Evolutionary conservation across 2,797 vertebrate species (phyloP).

Genomic region (Iguana delicatissima): DNA sequence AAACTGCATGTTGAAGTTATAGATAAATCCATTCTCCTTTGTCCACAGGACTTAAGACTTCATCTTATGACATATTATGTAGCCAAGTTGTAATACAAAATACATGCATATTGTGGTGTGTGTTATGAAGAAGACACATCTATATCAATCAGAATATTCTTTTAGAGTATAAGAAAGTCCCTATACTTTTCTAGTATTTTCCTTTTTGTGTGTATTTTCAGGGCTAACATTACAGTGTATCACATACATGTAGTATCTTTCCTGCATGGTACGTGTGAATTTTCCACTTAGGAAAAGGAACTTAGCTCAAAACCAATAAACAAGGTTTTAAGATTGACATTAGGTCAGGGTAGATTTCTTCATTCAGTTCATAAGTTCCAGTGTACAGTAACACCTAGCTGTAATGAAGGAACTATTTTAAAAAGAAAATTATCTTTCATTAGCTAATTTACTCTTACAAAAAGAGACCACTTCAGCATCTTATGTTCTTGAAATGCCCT

Average conservation of each 20-base stretch:
- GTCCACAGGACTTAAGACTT: background rate
- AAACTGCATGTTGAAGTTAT: background rate
- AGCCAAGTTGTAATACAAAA: background rate
- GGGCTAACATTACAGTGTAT: background rate
- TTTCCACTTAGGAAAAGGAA: background rate
- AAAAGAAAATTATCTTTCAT: background rate
- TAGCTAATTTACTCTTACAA: constrained; percentile 11
- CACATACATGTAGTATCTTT: background rate
- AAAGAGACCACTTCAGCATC: background rate
- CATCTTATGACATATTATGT: background rate
- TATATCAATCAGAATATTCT: background rate
- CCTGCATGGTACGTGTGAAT: background rate
- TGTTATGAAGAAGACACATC: background rate
- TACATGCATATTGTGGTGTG: background rate
- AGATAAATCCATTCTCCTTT: background rate
- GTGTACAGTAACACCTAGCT: background rate
- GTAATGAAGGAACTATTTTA: background rate
- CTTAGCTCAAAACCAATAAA: background rate
- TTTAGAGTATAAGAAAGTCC: background rate
- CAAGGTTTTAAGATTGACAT: background rate
- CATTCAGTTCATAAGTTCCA: background rate
- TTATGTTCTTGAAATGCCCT: background rate
- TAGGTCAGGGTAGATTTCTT: background rate
- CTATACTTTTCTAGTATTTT: background rate
- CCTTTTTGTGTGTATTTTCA: constrained; percentile 2